Base-by-base conservation (phyloP, 2,113 vertebrate species). In the Microcebus tavaratra region DNA sequence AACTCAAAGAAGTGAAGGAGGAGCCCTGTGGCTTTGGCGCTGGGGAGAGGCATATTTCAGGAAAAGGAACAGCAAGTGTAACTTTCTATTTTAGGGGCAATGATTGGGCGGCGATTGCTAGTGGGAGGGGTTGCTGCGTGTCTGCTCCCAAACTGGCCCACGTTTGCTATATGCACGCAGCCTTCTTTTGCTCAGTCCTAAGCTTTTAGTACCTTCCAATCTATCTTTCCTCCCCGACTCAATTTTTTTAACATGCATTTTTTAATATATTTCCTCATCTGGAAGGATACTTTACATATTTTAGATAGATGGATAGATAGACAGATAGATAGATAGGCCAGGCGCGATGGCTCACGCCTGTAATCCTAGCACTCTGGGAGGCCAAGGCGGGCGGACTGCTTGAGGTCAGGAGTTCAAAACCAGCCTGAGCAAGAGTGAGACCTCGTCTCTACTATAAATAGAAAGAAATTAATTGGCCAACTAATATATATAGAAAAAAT, bases 181-280 rank as follows among this genome's bases (percentile, higher is more conserved):
- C 2, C 20, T 81, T 72, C 50, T 31, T 61, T 36, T 85, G 67
- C 34, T 13, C 76, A 21, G 55, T 39, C 29, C 72, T 72, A 72
- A 68, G 55, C 27, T 85, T 96, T 86, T 15, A 63, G 36, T n/a
- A 14, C 8, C 17, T 92, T 75, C 50, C 70, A 67, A 67, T 68
- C 68, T 75, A 76, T 4, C 18, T 76, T 13, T 12, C 50, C 45
- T 67, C 5, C 29, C 1, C 1, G 55, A 83, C 8, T 89, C 79
- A 78, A 55, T 61, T 90, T 36, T 53, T 53, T 79, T 50, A 68
- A 70, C 10, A 50, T 50, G 29, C 17, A 90, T 14, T 91, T 90
- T 68, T 94, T 18, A 83, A 42, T 78, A n/a, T 90, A 36, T 83
- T 92, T 68, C 55, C 57, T 57, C 39, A 50, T 63, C 45, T 89